Evolutionary conservation across 2,113 vertebrate genomes (phyloP).

Genomic region (Pseudopipra pipra): DNA sequence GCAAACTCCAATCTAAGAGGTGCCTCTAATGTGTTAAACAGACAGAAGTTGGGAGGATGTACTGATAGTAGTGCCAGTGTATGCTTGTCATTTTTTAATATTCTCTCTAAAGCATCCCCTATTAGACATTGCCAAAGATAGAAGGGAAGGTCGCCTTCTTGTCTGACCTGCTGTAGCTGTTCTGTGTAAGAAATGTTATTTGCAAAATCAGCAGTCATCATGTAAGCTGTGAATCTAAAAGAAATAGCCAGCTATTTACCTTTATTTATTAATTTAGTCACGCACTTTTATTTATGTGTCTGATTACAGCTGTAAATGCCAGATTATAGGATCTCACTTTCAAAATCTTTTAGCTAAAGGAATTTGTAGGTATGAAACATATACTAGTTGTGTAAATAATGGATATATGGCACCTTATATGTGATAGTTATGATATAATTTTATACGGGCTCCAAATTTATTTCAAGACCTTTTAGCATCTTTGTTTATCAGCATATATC

Average conservation of each 20-base stretch:
- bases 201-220: not conserved
- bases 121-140: not conserved
- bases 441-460: not conserved
- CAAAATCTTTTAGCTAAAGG: not conserved
- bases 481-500: not conserved
- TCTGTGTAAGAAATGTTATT: not conserved
- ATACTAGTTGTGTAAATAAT: not conserved
- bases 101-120: not conserved
- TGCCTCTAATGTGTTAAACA: not conserved
- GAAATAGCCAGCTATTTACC: not conserved
- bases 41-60: not conserved
- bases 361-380: not conserved
- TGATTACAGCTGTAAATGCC: not conserved
- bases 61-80: not conserved
- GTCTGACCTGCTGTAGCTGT: not conserved
- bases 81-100: not conserved
- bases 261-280: not conserved
- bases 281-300: not conserved
- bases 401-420: not conserved
- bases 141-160: not conserved
- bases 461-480: constrained; percentile 11
- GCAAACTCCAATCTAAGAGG: not conserved
- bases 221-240: not conserved
- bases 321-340: not conserved
- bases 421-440: not conserved